Conservation (phyloP, 1,140 invertebrate species). For the Megathymus violae region DNA sequence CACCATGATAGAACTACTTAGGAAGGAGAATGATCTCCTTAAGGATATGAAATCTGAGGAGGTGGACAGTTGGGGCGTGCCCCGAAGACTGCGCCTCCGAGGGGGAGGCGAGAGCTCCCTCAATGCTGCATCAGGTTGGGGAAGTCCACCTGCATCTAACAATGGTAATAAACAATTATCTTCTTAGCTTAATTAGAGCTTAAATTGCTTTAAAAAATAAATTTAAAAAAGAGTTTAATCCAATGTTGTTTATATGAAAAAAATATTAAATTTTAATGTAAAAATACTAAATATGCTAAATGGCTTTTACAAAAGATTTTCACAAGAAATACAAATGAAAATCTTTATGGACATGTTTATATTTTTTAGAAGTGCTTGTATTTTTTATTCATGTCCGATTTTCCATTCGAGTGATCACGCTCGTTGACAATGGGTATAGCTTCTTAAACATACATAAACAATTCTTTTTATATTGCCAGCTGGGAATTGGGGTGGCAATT, state of each 20-base stretch:
- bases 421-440: conserved; percentile 20
- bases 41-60: conserved; percentile 58
- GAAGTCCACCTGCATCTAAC: conserved; percentile 87
- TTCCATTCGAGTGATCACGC: conserved; percentile 3
- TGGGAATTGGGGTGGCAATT: conserved; percentile 83
- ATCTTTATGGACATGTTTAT: background rate
- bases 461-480: conserved; percentile 58
- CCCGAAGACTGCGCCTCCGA: conserved; percentile 85
- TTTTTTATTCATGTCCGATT: conserved; percentile 1
- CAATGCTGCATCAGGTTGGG: conserved; percentile 90
- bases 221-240: background rate
- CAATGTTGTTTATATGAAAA: background rate
- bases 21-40: conserved; percentile 62
- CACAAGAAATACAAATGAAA: background rate
- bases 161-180: conserved; percentile 76
- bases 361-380: background rate
- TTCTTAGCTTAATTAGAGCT: too few species aligned
- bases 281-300: background rate
- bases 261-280: too few species aligned
- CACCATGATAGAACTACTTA: conserved; percentile 71
- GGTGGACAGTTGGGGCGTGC: conserved; percentile 85
- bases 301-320: too few species aligned
- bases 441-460: conserved; percentile 34
- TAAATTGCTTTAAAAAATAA: conserved; percentile 5
- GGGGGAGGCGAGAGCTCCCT: conserved; percentile 92